Base-by-base conservation (phyloP, 2,113 vertebrate genomes). In the Monopterus albus region DNA sequence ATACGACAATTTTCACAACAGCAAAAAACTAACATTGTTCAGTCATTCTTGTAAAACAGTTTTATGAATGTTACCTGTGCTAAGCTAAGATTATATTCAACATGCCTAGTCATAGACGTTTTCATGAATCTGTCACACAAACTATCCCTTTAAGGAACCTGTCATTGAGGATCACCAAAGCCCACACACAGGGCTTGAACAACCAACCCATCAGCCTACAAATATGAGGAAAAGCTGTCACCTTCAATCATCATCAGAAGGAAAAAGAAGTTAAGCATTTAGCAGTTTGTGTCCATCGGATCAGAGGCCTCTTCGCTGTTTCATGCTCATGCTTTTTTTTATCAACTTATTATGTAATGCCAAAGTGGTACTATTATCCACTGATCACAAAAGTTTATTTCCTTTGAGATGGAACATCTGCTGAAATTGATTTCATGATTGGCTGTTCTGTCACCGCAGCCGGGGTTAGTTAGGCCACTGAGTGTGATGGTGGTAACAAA, bases 351-450 rank as follows among this genome's bases (percentile, higher is more conserved):
- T 87, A 81, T 35, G 66, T 78, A 81, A 84, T 18, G 43, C 49
- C 71, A 85, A 81, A 79, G 79, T 64, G 81, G 83, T 80, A 75
- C 81, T 50, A 74, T 84, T 66, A 85, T 47, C 59, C 63, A 87
- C 72, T 58, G 82, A 86, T 85, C 63, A 31, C 35, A 53, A 72
- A 81, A 69, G 72, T 86, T 85, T 81, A 82, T 85, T 85, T 88
- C 66, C 53, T 86, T 77, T 80, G 75, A 86, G 64, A 75, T 58
- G 55, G 75, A 85, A 86, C 80, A 75, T 89, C 85, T 82, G 81
- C 81, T 63, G 53, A 55, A 75, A 84, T 79, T 72, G 77, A 79
- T 86, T 87, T 59, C 51, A 45, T 59, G 81, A 81, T 63, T 66
- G 77, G 70, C 56, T 59, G 46, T 47, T 83, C 79, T 78, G 75